Base-by-base conservation (phyloP, 2,113 vertebrate genomes). In the Heliornis fulica region DNA sequence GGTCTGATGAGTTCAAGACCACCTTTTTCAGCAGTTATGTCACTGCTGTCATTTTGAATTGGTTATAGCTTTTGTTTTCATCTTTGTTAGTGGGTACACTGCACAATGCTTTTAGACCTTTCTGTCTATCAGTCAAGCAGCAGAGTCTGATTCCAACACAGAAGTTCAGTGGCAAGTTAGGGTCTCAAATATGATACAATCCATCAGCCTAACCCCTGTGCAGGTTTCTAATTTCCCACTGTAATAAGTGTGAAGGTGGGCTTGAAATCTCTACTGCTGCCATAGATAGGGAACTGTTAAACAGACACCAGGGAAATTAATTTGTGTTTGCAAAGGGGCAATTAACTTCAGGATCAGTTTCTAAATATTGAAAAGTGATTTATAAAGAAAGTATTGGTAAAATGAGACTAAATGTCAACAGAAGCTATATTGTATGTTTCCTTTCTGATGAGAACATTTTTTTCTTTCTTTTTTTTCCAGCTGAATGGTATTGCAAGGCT, bases 11-110 rank as follows among this genome's bases (percentile, higher is more conserved):
- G n/a, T 57, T 4, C 8, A 43, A 46, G 46, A 60, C 7, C 18
- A n/a, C 4, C 6, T 54, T 83, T 79, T 77, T 22, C 34, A 17
- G n/a, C 46, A 77, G 0, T 70, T 61, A n/a, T 1, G 1, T 43
- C 3, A 12, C 31, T 89, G 22, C 20, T 81, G 45, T 74, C 8
- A 3, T 48, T 9, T 65, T 29, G 70, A 65, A 66, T 70, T 72
- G 3, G 11, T 65, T 43, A 40, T 7, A 43, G 15, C 2, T 65
- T 53, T 80, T 83, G 2, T 45, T 84, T 75, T 63, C 21, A 10
- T 41, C 45, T 83, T 38, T 60, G 29, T 59, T 80, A 10, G 2
- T 40, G 25, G 36, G 50, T 31, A 61, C 10, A 34, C 26, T 18
- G 40, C 18, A 43, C 16, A 0, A 2, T 48, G 9, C 9, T 61